phyloP scores from a whole-genome alignment of 37 sponge, comb jelly and placozoan genomes.

The Crambe crambe region DNA sequence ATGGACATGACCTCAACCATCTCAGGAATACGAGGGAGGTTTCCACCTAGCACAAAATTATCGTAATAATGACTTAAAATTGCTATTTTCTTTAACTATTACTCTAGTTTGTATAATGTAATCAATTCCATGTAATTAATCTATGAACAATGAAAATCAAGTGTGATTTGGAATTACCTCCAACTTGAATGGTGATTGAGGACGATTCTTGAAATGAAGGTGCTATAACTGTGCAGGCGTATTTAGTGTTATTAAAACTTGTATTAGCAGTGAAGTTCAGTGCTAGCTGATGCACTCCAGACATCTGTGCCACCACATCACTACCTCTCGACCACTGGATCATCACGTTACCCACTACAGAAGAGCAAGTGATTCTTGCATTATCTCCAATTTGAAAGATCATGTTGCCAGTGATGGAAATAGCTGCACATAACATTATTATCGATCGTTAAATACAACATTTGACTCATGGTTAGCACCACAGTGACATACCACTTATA shows the following conservation, averaged over 20 bases:
- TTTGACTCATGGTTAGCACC: too few relatives aligned
- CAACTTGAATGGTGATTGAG: background rate
- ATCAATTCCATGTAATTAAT: too few relatives aligned
- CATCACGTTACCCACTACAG: too few relatives aligned
- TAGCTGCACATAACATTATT: background rate
- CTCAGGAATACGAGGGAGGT: too few relatives aligned
- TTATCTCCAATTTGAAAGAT: background rate
- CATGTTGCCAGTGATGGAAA: background rate
- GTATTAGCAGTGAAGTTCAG: background rate
- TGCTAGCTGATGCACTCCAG: slow-evolving; percentile 13
- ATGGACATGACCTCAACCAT: background rate
- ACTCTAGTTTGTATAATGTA: too few relatives aligned
- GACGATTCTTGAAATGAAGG: background rate
- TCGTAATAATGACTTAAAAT: too few relatives aligned
- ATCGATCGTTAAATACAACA: too few relatives aligned
- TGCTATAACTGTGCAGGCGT: background rate
- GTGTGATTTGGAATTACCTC: too few relatives aligned
- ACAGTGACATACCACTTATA: too few relatives aligned
- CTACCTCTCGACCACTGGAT: background rate
- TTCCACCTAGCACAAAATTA: too few relatives aligned
- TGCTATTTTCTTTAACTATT: too few relatives aligned
- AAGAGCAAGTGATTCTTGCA: background rate
- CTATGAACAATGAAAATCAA: too few relatives aligned
- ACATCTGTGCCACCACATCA: background rate
- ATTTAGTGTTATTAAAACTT: background rate